Evolutionary conservation across 2,797 vertebrate genomes (phyloP), one percentile per base, ranked within the genome.

Genomic region (Apogon hyalosoma): DNA sequence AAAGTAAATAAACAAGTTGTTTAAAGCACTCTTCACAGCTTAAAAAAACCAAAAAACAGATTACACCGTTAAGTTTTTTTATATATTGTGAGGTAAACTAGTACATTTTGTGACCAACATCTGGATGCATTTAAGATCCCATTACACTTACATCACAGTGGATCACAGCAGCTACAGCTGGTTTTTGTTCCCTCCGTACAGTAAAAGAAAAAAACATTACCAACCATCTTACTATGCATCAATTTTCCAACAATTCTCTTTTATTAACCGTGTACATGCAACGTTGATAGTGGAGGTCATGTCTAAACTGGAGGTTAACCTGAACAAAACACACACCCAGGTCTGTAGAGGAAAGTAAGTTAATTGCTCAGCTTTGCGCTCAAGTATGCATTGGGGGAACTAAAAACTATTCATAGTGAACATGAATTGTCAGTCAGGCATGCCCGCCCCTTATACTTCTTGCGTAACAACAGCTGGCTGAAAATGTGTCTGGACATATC

Each of bases 51-150:
- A 14, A 38, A 55, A 58, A 69, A 67, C 2, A 3, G 45, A n/a
- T 40, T 15, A 49, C 46, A 39, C 42, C 46, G 2, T 57, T 41
- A 18, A 18, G 39, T 69, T 64, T 41, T 73, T 69, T 39, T 69
- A 6, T 78, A 52, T 74, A 83, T 65, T 57, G 43, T 57, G 16
- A 49, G 41, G 76, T 68, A 80, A 73, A 75, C 77, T 76, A 68
- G 68, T 54, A 69, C 59, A 42, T 67, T 79, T 79, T 73, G 79
- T 81, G 59, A 69, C 82, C 51, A 86, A 93, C 93, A 94, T 93
- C 93, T 94, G 93, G 92, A 92, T 92, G 87, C 69, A 87, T 89
- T 94, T 89, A 92, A 86, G 91, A 92, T 88, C 89, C 82, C 79
- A 88, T 92, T 93, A 92, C 90, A 87, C 90, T 87, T 88, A 90